phyloP scores from a whole-genome alignment of 2,888 invertebrate genomes.

The Coleophora flavipennella region DNA sequence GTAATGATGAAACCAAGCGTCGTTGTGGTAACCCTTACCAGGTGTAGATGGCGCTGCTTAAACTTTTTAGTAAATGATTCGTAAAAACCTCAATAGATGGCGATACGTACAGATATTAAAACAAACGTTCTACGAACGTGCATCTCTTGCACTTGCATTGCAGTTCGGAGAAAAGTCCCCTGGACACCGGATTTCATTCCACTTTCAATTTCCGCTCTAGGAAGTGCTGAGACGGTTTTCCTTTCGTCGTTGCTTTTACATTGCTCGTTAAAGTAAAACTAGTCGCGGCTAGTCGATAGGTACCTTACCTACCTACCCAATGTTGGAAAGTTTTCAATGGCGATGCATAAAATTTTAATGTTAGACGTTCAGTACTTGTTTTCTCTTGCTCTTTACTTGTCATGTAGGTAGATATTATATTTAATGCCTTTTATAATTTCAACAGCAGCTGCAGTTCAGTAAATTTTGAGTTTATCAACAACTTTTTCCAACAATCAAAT shows the following conservation, averaged over 20 bases:
- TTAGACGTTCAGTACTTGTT: not conserved
- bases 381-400: too few relatives aligned
- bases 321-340: conserved; percentile 33
- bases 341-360: not conserved
- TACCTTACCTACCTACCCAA: too few relatives aligned
- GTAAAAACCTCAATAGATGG: conserved; percentile 27
- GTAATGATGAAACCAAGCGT: too few relatives aligned
- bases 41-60: conserved; percentile 33
- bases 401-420: too few relatives aligned
- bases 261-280: conserved; percentile 18
- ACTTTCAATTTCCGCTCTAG: conserved; percentile 69
- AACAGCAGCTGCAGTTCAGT: too few relatives aligned
- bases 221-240: conserved; percentile 58
- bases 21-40: not conserved
- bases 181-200: conserved; percentile 30
- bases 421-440: too few relatives aligned
- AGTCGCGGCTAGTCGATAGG: conserved; percentile 6
- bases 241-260: conserved; percentile 63
- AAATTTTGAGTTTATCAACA: too few relatives aligned
- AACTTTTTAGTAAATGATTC: conserved; percentile 9
- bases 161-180: too few relatives aligned
- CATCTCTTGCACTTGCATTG: not conserved
- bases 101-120: conserved; percentile 17
- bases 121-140: not conserved
- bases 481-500: too few relatives aligned